Evolutionary conservation across 2,797 vertebrate genomes (phyloP).

Genomic region (Chanos chanos): DNA sequence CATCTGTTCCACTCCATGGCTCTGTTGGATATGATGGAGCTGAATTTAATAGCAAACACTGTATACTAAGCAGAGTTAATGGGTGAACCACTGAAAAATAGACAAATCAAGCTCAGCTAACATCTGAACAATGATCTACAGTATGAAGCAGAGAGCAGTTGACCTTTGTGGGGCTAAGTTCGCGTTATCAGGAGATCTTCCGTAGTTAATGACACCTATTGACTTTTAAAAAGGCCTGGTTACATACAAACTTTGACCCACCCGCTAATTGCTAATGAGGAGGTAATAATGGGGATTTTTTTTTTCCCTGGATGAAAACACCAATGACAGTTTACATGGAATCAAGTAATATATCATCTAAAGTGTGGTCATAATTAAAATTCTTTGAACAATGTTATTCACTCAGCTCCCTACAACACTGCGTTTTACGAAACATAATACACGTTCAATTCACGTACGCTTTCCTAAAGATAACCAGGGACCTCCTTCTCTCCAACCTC

Average conservation of each 20-base stretch:
- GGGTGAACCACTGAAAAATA: conserved; percentile 29
- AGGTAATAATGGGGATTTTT: conserved; percentile 56
- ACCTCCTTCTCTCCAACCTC: conserved; percentile 36
- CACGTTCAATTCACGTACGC: no score
- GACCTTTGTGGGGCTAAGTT: conserved; percentile 47
- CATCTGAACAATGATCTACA: conserved; percentile 45
- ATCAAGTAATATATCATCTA: no score
- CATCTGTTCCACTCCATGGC: conserved; percentile 66
- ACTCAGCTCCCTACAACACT: no score
- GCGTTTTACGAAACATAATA: no score
- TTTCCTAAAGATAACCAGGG: no score
- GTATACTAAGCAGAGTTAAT: conserved; percentile 29
- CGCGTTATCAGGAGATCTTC: conserved; percentile 46
- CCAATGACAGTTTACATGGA: no score
- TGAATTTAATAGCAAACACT: conserved; percentile 57
- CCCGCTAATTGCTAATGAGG: conserved; percentile 73
- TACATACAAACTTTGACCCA: conserved; percentile 72
- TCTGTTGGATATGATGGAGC: conserved; percentile 67
- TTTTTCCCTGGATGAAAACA: conserved; percentile 62
- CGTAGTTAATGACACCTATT: conserved; percentile 67
- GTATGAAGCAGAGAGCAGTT: conserved; percentile 35
- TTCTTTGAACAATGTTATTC: no score
- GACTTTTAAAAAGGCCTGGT: conserved; percentile 68
- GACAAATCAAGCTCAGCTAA: conserved; percentile 2
- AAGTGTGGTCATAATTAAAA: no score